Evolutionary conservation across 1,140 invertebrate genomes (phyloP).

Genomic region (Mamestra configurata): DNA sequence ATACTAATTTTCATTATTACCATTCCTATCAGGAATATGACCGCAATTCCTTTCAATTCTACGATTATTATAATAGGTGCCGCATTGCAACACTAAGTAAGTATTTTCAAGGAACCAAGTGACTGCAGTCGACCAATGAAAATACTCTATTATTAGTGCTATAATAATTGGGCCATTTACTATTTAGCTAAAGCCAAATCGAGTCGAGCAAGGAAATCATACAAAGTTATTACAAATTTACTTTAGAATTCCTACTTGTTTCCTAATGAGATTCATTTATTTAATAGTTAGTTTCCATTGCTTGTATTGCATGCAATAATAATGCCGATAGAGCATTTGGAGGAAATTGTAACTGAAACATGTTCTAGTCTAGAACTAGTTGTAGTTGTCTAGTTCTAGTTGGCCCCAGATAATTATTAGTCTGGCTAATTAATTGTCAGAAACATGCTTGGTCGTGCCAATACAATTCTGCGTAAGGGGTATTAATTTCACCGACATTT

Average conservation of each 20-base stretch:
- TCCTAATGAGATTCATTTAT: not conserved
- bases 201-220: not conserved
- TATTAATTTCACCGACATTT: no score
- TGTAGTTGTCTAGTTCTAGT: no score
- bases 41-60: not conserved
- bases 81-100: constrained; percentile 30
- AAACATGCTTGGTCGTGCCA: no score
- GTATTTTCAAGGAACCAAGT: not conserved
- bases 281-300: not conserved
- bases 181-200: not conserved
- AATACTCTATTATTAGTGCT: not conserved
- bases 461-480: no score
- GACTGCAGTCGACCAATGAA: not conserved
- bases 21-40: not conserved
- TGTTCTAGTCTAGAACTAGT: no score
- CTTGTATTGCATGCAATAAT: not conserved
- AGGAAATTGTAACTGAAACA: no score
- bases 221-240: not conserved
- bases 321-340: no score
- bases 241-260: not conserved
- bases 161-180: constrained; percentile 21
- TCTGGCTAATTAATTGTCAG: no score
- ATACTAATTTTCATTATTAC: not conserved
- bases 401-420: no score
- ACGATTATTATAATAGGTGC: not conserved